A percentile compares a stretch with the other conserved stretches of the same genome.
phyloP scores from a whole-genome alignment of 2,797 vertebrate species.

The Sebastes hubbsi region DNA sequence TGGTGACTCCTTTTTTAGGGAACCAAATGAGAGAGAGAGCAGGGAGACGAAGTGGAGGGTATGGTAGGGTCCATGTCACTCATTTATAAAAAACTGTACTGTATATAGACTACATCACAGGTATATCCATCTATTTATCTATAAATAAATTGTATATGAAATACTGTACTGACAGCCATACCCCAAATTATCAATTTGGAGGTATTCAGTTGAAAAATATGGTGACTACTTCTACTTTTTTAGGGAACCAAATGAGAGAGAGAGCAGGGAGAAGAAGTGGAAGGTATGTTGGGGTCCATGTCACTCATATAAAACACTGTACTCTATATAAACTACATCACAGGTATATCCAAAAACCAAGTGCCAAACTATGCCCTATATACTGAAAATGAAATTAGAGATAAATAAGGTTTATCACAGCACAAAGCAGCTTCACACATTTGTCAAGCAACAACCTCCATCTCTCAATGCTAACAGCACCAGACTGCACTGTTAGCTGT shows the following conservation, averaged over 20 bases:
- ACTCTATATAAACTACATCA: not conserved
- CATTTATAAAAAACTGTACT: not conserved
- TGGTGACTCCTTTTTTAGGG: not conserved
- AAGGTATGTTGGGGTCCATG: not conserved
- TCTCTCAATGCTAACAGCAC: not conserved
- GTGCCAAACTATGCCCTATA: not conserved
- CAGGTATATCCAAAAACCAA: not conserved
- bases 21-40: not conserved
- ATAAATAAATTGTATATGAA: not conserved
- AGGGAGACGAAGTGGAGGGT: not conserved
- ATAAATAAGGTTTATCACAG: not conserved
- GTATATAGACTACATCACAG: not conserved
- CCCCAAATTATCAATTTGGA: not conserved
- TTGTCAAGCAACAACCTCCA: not conserved
- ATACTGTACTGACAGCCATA: not conserved
- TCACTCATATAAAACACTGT: not conserved
- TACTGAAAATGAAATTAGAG: not conserved
- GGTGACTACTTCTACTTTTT: too few species aligned
- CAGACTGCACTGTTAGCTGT: slow-evolving; percentile 22
- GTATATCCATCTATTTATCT: not conserved
- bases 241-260: not conserved
- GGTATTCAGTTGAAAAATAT: not conserved
- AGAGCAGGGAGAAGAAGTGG: not conserved
- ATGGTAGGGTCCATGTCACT: not conserved
- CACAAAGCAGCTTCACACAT: not conserved